phyloP scores from a whole-genome alignment of 2,888 invertebrate genomes.

The Eilema depressum region DNA sequence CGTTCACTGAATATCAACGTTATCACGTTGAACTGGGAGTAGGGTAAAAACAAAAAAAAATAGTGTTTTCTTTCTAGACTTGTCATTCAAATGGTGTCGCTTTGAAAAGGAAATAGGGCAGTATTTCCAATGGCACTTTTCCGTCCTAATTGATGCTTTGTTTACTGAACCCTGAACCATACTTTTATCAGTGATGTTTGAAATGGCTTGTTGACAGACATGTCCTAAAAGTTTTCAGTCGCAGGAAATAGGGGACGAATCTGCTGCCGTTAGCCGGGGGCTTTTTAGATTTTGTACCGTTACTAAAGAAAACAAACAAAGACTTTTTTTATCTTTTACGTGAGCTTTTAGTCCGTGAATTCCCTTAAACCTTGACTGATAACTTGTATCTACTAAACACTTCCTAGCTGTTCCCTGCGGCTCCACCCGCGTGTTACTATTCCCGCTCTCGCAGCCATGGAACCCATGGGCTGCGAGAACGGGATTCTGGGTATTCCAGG shows the following conservation, averaged over 20 bases:
- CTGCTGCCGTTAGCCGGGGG: neutral
- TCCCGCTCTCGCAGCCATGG: too few relatives aligned
- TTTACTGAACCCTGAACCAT: neutral
- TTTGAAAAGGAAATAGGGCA: neutral
- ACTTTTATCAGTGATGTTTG: constrained; percentile 1
- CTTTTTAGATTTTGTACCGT: neutral
- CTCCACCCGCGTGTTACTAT: too few relatives aligned
- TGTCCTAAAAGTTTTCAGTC: neutral
- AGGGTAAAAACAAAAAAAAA: neutral
- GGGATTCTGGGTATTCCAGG: too few relatives aligned
- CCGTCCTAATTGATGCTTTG: constrained; percentile 1
- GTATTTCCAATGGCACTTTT: neutral
- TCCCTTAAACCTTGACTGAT: neutral
- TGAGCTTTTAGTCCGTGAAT: neutral
- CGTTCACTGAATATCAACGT: neutral
- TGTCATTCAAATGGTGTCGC: neutral
- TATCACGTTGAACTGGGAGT: neutral
- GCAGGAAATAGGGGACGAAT: neutral
- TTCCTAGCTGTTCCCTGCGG: too few relatives aligned
- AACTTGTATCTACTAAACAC: too few relatives aligned
- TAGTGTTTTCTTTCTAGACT: neutral
- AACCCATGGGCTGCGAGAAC: too few relatives aligned
- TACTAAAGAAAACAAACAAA: too few relatives aligned
- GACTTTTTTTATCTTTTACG: neutral
- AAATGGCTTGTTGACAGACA: neutral